A percentile compares a stretch with the other conserved stretches of the same genome.
Conservation (phyloP, 2,113 vertebrate species). For the Notarius quadriscutis region DNA sequence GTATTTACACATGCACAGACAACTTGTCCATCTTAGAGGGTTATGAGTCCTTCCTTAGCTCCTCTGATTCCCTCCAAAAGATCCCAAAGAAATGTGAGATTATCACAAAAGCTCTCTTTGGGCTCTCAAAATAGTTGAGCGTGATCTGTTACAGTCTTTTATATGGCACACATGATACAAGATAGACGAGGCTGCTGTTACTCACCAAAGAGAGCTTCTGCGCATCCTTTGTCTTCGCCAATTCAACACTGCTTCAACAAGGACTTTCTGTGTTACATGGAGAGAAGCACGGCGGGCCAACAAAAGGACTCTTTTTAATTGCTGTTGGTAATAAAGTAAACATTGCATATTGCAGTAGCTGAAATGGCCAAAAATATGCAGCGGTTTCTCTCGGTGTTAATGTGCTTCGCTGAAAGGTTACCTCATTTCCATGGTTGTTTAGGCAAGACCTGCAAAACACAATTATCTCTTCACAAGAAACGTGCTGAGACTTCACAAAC, state of each 20-base stretch:
- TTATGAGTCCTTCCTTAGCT: background rate
- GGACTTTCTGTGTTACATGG: background rate
- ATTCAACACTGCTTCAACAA: background rate
- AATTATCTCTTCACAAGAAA: conserved; percentile 44
- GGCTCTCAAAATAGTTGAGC: conserved; percentile 23
- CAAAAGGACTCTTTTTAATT: conserved; percentile 47
- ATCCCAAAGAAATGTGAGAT: background rate
- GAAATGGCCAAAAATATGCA: conserved; percentile 50
- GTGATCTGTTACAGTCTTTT: background rate
- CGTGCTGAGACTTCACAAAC: conserved; percentile 17
- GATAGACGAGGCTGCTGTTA: background rate
- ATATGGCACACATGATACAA: background rate
- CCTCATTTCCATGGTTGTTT: conserved; percentile 44
- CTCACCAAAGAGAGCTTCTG: conserved; percentile 11
- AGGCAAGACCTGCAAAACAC: conserved; percentile 42
- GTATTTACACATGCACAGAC: conserved; percentile 10
- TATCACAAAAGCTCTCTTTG: background rate
- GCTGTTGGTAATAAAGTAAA: conserved; percentile 46
- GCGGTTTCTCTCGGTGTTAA: conserved; percentile 38
- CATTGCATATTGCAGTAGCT: conserved; percentile 44
- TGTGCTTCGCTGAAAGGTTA: conserved; percentile 42
- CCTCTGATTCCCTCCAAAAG: background rate
- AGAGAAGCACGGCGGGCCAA: conserved; percentile 15
- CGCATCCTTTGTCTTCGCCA: background rate
- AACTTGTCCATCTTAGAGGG: conserved; percentile 20